A percentile compares a stretch with the other conserved stretches of the same genome.
phyloP scores from a whole-genome alignment of 1,140 invertebrate species.

The Megalopta genalis region DNA sequence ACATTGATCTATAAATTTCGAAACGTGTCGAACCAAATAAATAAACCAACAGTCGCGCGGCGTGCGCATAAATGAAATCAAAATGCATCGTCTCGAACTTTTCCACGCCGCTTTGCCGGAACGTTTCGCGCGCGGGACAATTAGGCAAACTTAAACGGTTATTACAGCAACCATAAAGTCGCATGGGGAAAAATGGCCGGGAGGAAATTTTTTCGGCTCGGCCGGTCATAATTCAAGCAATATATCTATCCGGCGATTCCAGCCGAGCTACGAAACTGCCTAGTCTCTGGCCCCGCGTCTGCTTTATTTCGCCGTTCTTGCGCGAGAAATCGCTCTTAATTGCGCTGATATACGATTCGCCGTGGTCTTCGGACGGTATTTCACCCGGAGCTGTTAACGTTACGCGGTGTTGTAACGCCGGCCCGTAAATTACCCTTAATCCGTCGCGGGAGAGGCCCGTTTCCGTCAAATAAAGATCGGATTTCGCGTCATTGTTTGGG shows the following conservation, averaged over 20 bases:
- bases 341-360: constrained; percentile 62
- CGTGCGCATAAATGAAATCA: too few species aligned
- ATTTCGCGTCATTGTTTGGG: constrained; percentile 16
- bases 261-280: constrained; percentile 20
- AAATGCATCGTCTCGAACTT: too few species aligned
- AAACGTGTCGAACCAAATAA: too few species aligned
- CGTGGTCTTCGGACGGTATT: constrained; percentile 44
- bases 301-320: constrained; percentile 50
- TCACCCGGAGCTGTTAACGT: constrained; percentile 52
- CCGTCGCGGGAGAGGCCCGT: constrained; percentile 22
- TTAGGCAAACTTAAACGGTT: not conserved
- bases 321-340: constrained; percentile 59
- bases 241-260: constrained; percentile 1
- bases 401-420: constrained; percentile 45
- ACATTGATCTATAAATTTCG: too few species aligned
- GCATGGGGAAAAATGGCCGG: not conserved
- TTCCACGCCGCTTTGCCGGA: too few species aligned
- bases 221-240: constrained; percentile 27
- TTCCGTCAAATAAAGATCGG: constrained; percentile 26
- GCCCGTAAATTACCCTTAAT: constrained; percentile 57
- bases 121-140: not conserved
- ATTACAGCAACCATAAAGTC: not conserved
- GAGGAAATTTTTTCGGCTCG: constrained; percentile 2
- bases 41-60: too few species aligned
- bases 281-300: not conserved